Conservation (phyloP, 1,140 invertebrate species). For the Acromyrmex heyeri region DNA sequence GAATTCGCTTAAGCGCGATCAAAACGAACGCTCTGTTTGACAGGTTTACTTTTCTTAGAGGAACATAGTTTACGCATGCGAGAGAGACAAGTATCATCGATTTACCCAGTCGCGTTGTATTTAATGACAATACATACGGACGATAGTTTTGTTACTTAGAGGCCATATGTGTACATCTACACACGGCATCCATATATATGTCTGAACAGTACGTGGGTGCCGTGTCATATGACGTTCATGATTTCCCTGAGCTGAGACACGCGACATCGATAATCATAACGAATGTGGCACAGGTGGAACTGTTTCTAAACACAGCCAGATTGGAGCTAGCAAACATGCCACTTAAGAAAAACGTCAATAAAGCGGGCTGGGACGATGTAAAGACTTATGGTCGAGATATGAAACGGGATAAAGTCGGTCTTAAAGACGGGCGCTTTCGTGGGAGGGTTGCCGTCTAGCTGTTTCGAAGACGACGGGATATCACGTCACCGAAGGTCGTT, state of each 20-base stretch:
- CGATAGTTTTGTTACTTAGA: slow-evolving; percentile 16
- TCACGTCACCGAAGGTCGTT: neutral
- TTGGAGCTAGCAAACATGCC: neutral
- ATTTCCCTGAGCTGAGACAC: neutral
- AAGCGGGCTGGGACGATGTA: neutral
- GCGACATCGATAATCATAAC: slow-evolving; percentile 34
- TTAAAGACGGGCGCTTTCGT: neutral
- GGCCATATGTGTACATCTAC: neutral
- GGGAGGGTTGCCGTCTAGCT: neutral
- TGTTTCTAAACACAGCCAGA: slow-evolving; percentile 26
- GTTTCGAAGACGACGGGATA: neutral
- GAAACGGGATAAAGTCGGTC: neutral
- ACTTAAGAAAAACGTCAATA: slow-evolving; percentile 22
- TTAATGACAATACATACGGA: slow-evolving; percentile 33
- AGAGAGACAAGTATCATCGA: slow-evolving; percentile 40
- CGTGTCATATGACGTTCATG: neutral
- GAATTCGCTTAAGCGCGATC: neutral
- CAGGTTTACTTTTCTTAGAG: neutral
- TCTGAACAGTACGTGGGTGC: neutral
- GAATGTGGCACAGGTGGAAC: neutral
- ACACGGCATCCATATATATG: neutral
- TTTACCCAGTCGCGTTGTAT: slow-evolving; percentile 29
- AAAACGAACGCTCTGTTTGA: neutral
- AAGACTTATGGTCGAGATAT: neutral
- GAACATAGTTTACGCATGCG: slow-evolving; percentile 47